Evolutionary conservation across 2,797 vertebrate species (phyloP).

Genomic region (Sebastes melanostomus): DNA sequence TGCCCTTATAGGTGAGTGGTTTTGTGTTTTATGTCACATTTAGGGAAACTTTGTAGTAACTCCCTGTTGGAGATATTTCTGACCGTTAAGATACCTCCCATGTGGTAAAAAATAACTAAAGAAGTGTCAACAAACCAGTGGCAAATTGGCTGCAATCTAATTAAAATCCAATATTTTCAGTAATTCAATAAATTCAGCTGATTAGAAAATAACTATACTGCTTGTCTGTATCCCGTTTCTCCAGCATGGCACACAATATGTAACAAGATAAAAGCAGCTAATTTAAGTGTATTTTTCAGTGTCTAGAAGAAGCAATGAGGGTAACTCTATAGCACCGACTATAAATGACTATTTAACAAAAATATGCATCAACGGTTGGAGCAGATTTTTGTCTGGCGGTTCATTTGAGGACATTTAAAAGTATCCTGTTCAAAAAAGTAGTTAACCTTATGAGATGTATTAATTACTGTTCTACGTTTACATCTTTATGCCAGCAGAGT

Average conservation of each 20-base stretch:
- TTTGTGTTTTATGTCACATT: background rate
- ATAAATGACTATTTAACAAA: background rate
- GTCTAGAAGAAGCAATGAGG: background rate
- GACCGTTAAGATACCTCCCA: background rate
- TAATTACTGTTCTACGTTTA: background rate
- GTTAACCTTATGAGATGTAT: background rate
- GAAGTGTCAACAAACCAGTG: background rate
- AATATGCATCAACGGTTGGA: background rate
- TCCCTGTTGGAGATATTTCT: background rate
- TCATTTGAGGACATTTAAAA: slow-evolving; percentile 1
- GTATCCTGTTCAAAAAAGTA: background rate
- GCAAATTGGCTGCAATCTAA: background rate
- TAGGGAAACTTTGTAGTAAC: background rate
- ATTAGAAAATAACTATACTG: background rate
- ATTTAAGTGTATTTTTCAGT: background rate
- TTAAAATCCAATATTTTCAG: background rate
- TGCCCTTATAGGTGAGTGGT: background rate
- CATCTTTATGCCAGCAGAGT: background rate
- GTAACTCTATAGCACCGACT: background rate
- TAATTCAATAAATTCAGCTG: background rate
- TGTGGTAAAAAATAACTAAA: background rate
- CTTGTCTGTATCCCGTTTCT: background rate
- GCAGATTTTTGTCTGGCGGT: background rate
- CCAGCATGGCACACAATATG: background rate
- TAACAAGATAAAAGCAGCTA: background rate